These are phyloP conservation scores for Sphaeramia orbicularis DNA, from an alignment of 2,797 vertebrate species.

Conservation along the genomic window DNA sequence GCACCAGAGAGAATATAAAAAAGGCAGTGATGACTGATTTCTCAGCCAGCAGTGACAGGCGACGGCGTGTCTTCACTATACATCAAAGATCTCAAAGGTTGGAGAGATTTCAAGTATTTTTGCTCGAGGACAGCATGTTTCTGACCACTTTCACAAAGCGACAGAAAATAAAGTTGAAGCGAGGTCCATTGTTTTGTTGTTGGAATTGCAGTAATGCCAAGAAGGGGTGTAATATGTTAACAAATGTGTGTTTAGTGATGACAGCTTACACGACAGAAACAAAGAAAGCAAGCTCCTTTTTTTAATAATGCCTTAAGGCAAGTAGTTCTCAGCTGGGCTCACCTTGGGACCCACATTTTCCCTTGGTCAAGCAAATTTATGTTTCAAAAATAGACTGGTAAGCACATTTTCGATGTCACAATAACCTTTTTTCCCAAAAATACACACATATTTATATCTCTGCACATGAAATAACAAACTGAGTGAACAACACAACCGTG, in stretches of 20 bases:
- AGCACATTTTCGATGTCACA: too few species aligned
- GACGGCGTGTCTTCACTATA: slow-evolving; percentile 43
- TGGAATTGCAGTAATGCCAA: too few species aligned
- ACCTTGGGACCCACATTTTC: too few species aligned
- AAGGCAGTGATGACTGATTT: slow-evolving; percentile 58
- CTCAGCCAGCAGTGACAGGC: slow-evolving; percentile 65
- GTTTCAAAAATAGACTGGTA: too few species aligned
- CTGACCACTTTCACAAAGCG: slow-evolving; percentile 35
- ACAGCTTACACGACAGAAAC: not conserved
- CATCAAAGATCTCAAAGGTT: slow-evolving; percentile 49
- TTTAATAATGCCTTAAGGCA: too few species aligned
- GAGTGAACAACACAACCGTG: too few species aligned
- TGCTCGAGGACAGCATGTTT: slow-evolving; percentile 27
- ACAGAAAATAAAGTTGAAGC: not conserved
- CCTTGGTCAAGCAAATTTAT: too few species aligned
- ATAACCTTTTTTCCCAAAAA: too few species aligned
- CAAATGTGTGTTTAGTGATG: slow-evolving; percentile 4
- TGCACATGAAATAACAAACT: too few species aligned
- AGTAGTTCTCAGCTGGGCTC: too few species aligned
- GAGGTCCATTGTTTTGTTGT: not conserved
- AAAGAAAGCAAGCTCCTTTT: not conserved
- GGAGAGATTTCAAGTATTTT: slow-evolving; percentile 51
- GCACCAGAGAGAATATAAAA: slow-evolving; percentile 54
- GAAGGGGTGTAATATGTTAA: not conserved
- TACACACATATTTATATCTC: too few species aligned